phyloP scores from a whole-genome alignment of 2,113 vertebrate species.

The Potamarius usumacintae region DNA sequence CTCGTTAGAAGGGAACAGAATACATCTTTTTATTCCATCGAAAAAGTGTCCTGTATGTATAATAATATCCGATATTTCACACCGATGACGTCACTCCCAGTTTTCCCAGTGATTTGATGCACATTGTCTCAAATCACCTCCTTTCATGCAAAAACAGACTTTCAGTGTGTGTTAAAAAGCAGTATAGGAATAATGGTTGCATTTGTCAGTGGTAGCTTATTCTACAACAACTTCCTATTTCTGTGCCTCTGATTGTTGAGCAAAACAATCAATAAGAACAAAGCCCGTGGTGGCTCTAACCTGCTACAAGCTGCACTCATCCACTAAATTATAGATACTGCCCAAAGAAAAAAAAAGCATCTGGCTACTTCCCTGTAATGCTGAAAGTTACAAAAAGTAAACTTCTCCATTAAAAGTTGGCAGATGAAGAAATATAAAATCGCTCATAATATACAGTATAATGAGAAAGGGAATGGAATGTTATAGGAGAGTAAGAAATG shows the following conservation, averaged over 20 bases:
- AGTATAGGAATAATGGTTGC: background rate
- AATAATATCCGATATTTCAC: too few relatives aligned
- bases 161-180: background rate
- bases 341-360: slow-evolving; percentile 1
- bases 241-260: background rate
- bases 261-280: background rate
- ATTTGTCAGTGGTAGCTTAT: background rate
- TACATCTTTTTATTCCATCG: too few relatives aligned
- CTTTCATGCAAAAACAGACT: background rate
- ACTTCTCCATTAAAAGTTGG: background rate
- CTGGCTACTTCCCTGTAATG: background rate
- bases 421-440: background rate
- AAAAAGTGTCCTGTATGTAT: too few relatives aligned
- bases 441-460: background rate
- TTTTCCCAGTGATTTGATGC: too few relatives aligned
- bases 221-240: slow-evolving; percentile 8
- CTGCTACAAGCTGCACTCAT: background rate
- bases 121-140: too few relatives aligned
- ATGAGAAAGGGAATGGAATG: background rate
- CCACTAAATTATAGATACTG: slow-evolving; percentile 8
- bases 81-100: too few relatives aligned
- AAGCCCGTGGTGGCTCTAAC: background rate
- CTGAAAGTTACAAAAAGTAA: background rate
- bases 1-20: too few relatives aligned
- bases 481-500: background rate